Percentiles rank a stretch among this genome's conserved stretches.
Conservation (phyloP, 2,113 vertebrate species). For the Pseudonaja textilis region DNA sequence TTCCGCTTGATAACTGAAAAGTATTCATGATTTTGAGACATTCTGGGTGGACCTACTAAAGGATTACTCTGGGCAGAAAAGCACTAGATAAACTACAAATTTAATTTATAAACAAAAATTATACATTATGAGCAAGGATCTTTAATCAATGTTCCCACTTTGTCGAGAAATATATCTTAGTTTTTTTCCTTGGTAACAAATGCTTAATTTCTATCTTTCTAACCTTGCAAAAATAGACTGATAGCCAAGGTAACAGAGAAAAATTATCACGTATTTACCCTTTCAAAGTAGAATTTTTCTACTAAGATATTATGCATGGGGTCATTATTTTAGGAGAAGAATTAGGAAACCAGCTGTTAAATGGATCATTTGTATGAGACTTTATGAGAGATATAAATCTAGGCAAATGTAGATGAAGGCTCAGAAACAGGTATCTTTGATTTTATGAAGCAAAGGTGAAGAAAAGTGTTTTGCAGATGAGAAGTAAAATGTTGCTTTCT, state of each 20-base stretch:
- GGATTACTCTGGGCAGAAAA: not conserved
- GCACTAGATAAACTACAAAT: not conserved
- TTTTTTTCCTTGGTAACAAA: not conserved
- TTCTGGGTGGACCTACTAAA: not conserved
- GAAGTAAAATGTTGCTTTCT: slow-evolving; percentile 70
- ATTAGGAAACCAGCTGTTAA: slow-evolving; percentile 41
- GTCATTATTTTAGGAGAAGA: slow-evolving; percentile 39
- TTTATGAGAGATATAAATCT: slow-evolving; percentile 18
- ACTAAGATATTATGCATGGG: slow-evolving; percentile 40
- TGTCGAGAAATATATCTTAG: not conserved
- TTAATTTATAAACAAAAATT: no score
- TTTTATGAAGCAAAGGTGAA: slow-evolving; percentile 62
- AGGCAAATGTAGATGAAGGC: slow-evolving; percentile 46
- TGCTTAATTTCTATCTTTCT: not conserved
- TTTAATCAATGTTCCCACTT: not conserved
- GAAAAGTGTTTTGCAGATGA: slow-evolving; percentile 62
- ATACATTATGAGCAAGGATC: not conserved
- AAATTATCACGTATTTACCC: not conserved
- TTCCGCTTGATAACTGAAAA: not conserved
- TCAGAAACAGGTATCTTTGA: slow-evolving; percentile 37
- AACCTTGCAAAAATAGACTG: not conserved
- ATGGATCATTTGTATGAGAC: slow-evolving; percentile 8
- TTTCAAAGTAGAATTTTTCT: slow-evolving; percentile 19
- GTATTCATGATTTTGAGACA: not conserved
- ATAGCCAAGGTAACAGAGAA: not conserved